Percentiles rank a stretch among this genome's conserved stretches.
Conservation (phyloP, 2,797 vertebrate species). For the Pseudotriccus pelzelni region DNA sequence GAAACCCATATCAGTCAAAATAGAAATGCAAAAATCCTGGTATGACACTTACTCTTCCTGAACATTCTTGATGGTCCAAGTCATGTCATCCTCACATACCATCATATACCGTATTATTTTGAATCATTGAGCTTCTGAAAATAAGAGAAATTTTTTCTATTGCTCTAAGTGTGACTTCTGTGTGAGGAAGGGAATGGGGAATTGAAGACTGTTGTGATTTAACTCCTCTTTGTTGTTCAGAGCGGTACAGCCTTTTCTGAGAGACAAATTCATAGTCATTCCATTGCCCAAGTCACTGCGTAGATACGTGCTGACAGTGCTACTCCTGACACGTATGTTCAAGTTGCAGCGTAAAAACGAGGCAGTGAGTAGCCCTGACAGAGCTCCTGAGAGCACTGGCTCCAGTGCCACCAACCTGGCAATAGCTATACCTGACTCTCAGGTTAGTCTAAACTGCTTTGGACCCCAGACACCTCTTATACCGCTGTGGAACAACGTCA, state of each 20-base stretch:
- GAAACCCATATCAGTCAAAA: neutral
- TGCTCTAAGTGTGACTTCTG: neutral
- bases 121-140: neutral
- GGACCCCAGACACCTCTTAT: neutral
- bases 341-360: neutral
- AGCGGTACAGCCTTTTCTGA: neutral
- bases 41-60: neutral
- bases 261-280: neutral
- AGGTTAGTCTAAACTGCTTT: neutral
- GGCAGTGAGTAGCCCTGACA: neutral
- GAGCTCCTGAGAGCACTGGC: neutral
- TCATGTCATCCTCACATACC: neutral
- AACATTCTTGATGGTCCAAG: neutral
- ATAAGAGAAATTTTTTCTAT: neutral
- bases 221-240: neutral
- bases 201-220: neutral
- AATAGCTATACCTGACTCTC: neutral
- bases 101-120: neutral
- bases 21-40: neutral
- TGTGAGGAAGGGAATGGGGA: neutral
- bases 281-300: neutral
- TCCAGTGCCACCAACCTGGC: neutral
- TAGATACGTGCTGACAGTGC: neutral
- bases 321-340: neutral
- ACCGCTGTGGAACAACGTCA: neutral